Evolutionary conservation across 2,888 invertebrate species (phyloP), one percentile per base, ranked within the genome.

Genomic region (Drosophila mimica): DNA sequence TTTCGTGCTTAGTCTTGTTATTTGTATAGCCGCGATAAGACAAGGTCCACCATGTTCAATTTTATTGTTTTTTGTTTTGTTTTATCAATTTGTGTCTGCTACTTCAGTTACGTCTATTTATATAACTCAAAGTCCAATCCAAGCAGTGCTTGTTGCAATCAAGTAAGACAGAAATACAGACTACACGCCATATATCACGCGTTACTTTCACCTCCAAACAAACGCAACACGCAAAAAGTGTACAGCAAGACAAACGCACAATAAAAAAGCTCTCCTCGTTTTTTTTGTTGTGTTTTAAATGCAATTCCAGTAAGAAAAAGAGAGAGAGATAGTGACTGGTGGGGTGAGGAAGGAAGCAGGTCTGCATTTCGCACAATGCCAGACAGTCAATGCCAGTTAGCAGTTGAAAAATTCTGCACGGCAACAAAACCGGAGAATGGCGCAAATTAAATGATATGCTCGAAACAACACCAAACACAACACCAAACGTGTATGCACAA

Each of bases 171-270:
- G 52, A 36, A 53, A 53, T 4, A 40, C 48, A 70, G 63, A 76
- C 61, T 83, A 74, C 84, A 84, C 89, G 84, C 88, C 89, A 89
- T 72, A 68, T 81, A 73, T 72, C 71, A 81, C 73, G 83, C 87
- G 87, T 84, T 76, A 89, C 84, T 84, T 84, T 84, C 84, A 89
- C 84, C 88, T 84, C 82, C 72, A 76, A 76, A 81, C 86, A 81
- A 69, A 82, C 61, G 62, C 72, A 72, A 56, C 40, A 51, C 38
- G 74, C 74, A 67, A 74, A 79, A 79, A 40, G 43, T 38, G 25
- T 54, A 59, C 64, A 72, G 76, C 58, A 64, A 67, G 74, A 79
- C 68, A 63, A 68, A 61, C 46, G 57, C 38, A 56, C 61, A 38
- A 25, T 43, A 65, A 63, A 57, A 82, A 82, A 75, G 65, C 76